Evolutionary conservation across 2,113 vertebrate species (phyloP), one percentile per base, ranked within the genome.

Genomic region (Crypturellus undulatus): DNA sequence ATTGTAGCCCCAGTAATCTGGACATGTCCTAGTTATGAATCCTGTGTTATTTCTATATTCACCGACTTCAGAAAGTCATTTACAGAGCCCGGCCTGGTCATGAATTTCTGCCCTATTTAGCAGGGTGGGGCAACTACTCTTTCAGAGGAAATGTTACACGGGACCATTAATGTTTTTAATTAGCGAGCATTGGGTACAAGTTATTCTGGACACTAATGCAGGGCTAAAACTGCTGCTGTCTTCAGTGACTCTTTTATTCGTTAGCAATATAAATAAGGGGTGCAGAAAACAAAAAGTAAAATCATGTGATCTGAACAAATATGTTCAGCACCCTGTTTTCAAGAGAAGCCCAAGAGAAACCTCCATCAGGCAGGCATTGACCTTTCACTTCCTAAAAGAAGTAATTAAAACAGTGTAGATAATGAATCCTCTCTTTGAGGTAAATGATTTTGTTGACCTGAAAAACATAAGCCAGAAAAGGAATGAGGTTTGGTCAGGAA

Each of bases 101-200:
- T 95, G 68, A 92, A 92, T 96, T 94, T 75, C 34, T 64, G 22
- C 51, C 75, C 51, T 26, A 2, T 45, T 42, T 43, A 38, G 21
- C 6, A 21, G 14, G 21, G 34, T 72, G 58, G 54, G 88, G 76
- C 68, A 68, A 93, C 72, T 94, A 21, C 59, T n/a, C 84, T 91
- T 93, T 90, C 96, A 77, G 56, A 7, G 19, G 45, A 75, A 75
- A 82, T 0, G 0, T 36, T 51, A n/a, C 59, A 42, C 30, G 34
- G 86, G 56, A 70, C 68, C 73, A 63, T 12, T 80, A 95, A 97
- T 96, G 97, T 96, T 97, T 97, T 90, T 97, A 79, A 97, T 97
- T 97, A 97, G 15, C 28, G 83, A 71, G 64, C 3, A 40, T 40
- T 65, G 25, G 68, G 32, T 10, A 2, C 3, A 32, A 49, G 59